Evolutionary conservation across 2,113 vertebrate species (phyloP), one percentile per base, ranked within the genome.

Genomic region (Cnemophilus loriae): DNA sequence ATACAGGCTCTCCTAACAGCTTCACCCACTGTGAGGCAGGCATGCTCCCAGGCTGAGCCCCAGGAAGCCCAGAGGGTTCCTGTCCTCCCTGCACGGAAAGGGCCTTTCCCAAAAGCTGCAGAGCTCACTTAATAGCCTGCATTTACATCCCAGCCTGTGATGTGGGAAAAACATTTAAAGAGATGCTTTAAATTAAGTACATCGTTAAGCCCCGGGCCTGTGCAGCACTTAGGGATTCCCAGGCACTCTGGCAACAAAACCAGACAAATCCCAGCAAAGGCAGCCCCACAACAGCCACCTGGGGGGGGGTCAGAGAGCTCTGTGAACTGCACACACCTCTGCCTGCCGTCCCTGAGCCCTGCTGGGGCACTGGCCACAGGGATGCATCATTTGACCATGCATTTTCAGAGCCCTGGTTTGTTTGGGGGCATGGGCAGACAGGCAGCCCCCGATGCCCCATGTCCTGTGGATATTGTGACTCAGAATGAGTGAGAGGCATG

Each of bases 361-460:
- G 37, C 67, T 69, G 83, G 30, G 71, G 6, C 33, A 19, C 6
- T 2, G 6, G 27, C 33, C 53, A 22, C 15, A 27, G 59, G 1
- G 10, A 52, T 21, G 55, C 21, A 35, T 32, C n/a, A 11, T 24
- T 9, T 6, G 0, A 16, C 23, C 33, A 17, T 0, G 23, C 0
- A 1, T 30, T 22, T 82, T 5, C 0, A 5, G 53, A 83, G 75
- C 53, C 39, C 24, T 1, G 2, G 19, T 44, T n/a, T 49, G 50
- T 37, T 0, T 4, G 3, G 68, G 69, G 68, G 14, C n/a, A 61
- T 0, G 1, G 44, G 30, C 32, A 80, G 39, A 16, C 10, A 68
- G 55, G 33, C 56, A 92, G 37, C 26, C 22, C 19, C 49, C 0
- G 3, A 42, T 11, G 19, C 11, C 24, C 49, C 35, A 22, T 19